phyloP scores from a whole-genome alignment of 2,113 vertebrate species.

The Pelecanoides urinatrix region DNA sequence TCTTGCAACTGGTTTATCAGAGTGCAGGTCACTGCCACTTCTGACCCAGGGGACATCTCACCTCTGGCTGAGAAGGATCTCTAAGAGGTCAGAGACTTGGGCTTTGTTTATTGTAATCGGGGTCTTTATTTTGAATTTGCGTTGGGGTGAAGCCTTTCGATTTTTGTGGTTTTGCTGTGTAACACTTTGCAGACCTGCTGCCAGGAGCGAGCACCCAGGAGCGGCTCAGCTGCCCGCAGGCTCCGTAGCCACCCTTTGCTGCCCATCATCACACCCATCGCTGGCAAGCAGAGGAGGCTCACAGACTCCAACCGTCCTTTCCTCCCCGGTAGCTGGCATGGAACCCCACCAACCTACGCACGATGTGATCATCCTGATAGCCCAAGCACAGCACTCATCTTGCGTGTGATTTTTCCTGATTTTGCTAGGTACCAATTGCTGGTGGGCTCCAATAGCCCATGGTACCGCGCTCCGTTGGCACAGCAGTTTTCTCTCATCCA shows the following conservation, averaged over 20 bases:
- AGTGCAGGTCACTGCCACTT: neutral
- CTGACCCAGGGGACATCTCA: neutral
- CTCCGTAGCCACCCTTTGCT: neutral
- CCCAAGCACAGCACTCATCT: neutral
- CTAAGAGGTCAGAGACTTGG: neutral
- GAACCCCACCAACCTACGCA: neutral
- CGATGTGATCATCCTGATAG: neutral
- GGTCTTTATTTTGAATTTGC: neutral
- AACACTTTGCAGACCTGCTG: neutral
- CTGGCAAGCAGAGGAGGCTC: neutral
- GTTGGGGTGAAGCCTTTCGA: neutral
- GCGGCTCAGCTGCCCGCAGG: neutral
- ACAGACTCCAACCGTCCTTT: neutral
- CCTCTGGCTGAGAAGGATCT: neutral
- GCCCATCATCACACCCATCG: neutral
- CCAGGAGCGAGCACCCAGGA: neutral
- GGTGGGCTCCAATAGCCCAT: neutral
- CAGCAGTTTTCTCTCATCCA: neutral
- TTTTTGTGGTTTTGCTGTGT: neutral
- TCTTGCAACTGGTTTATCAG: neutral
- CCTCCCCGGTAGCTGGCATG: neutral
- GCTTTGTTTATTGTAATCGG: neutral
- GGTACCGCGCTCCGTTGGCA: neutral
- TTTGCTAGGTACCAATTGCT: neutral
- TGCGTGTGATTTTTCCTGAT: rapidly evolving